These are phyloP conservation scores for Eupeodes latifasciatus DNA, from an alignment of 2,888 invertebrate species.

Conservation along the genomic window DNA sequence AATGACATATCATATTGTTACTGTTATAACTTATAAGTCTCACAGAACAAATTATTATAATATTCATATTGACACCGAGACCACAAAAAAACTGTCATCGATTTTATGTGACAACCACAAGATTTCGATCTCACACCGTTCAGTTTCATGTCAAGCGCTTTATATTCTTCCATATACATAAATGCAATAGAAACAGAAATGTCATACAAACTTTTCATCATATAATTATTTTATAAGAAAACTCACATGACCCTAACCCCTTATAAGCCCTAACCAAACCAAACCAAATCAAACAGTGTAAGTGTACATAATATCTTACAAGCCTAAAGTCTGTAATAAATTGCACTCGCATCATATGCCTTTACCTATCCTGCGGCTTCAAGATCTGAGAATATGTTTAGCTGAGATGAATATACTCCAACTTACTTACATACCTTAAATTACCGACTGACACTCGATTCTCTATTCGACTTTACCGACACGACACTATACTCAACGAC, in stretches of 20 bases:
- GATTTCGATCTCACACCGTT: conserved; percentile 74
- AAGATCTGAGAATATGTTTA: conserved; percentile 16
- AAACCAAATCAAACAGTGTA: neutral
- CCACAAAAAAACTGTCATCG: conserved; percentile 47
- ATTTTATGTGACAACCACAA: conserved; percentile 59
- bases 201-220: conserved; percentile 17
- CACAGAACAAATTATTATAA: neutral
- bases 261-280: conserved; percentile 36
- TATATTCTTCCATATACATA: too few species aligned
- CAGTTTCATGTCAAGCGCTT: conserved; percentile 55
- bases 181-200: conserved; percentile 5
- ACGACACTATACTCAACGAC: neutral
- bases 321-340: conserved; percentile 24
- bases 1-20: neutral
- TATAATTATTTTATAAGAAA: neutral
- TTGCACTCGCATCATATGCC: conserved; percentile 44
- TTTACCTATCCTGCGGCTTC: neutral
- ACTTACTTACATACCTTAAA: neutral
- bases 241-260: conserved; percentile 50
- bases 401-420: conserved; percentile 24
- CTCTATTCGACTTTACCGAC: conserved; percentile 7
- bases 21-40: neutral
- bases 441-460: conserved; percentile 56
- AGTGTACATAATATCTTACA: conserved; percentile 42
- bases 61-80: conserved; percentile 6